Conservation (phyloP, 2,113 vertebrate species). For the Sceloporus tristichus region DNA sequence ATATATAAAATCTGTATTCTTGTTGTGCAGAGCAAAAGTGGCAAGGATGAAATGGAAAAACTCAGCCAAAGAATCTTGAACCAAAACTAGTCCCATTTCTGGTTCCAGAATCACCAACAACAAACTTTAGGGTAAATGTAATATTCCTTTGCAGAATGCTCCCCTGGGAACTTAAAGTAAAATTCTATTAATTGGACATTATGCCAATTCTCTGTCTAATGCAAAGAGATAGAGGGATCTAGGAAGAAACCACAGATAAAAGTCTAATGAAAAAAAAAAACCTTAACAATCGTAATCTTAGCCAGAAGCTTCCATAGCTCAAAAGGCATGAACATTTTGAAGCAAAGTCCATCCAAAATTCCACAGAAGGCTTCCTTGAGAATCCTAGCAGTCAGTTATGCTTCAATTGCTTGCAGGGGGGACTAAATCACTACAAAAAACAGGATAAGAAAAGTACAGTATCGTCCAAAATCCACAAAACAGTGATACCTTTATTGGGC, state of each 20-base stretch:
- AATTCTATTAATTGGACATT: neutral
- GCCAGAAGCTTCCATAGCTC: neutral
- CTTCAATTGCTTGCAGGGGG: neutral
- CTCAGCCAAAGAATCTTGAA: neutral
- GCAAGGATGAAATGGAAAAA: neutral
- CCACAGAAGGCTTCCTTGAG: neutral
- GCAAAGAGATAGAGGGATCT: neutral
- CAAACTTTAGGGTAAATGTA: neutral
- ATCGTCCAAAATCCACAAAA: too few relatives aligned
- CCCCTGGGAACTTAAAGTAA: neutral
- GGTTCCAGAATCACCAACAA: neutral
- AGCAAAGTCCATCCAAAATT: neutral
- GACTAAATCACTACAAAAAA: too few relatives aligned
- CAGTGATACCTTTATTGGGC: too few relatives aligned
- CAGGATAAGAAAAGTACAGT: slow-evolving; percentile 27
- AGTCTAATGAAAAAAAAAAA: neutral
- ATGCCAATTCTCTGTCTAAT: neutral
- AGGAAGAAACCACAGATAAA: neutral
- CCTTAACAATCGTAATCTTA: neutral
- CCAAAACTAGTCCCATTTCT: neutral
- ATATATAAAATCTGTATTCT: neutral
- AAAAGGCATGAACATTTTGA: neutral
- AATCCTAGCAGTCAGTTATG: neutral
- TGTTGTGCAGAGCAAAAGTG: neutral
- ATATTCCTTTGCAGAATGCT: neutral